phyloP scores from a whole-genome alignment of 2,797 vertebrate species.

The Epinephelus coioides region DNA sequence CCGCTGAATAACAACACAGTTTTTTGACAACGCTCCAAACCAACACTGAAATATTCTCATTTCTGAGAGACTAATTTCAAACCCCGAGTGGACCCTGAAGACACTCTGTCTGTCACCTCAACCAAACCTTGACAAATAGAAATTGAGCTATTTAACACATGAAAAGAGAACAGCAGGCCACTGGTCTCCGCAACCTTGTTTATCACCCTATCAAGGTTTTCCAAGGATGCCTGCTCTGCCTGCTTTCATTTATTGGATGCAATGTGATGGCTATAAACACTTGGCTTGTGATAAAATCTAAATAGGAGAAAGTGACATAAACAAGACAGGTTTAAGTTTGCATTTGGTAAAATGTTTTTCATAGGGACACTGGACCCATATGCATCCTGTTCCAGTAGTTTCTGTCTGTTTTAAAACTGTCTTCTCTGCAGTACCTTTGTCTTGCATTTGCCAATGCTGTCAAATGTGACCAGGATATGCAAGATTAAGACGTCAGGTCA shows the following conservation, averaged over 20 bases:
- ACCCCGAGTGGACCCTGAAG: not conserved
- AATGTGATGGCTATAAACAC: slow-evolving; percentile 2
- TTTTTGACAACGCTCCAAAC: slow-evolving; percentile 1
- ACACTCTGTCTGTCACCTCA: not conserved
- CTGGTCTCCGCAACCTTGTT: slow-evolving; percentile 13
- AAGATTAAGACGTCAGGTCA: not conserved
- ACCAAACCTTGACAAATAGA: not conserved
- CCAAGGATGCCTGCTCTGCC: slow-evolving; percentile 19
- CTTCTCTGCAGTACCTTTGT: not conserved
- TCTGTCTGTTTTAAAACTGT: not conserved
- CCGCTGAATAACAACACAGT: not conserved
- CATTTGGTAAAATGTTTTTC: not conserved
- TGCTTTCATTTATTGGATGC: slow-evolving; percentile 18
- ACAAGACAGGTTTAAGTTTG: slow-evolving; percentile 27
- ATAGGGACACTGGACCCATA: not conserved
- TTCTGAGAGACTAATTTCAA: not conserved
- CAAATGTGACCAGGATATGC: not conserved
- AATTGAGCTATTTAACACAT: slow-evolving; percentile 11
- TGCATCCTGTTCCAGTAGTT: not conserved
- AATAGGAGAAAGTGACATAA: slow-evolving; percentile 20
- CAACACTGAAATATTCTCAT: not conserved
- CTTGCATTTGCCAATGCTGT: not conserved
- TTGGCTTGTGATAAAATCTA: not conserved
- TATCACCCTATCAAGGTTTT: slow-evolving; percentile 25
- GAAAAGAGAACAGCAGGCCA: slow-evolving; percentile 1